Evolutionary conservation across 2,113 vertebrate species (phyloP), one percentile per base, ranked within the genome.

Genomic region (Lepisosteus osseus): DNA sequence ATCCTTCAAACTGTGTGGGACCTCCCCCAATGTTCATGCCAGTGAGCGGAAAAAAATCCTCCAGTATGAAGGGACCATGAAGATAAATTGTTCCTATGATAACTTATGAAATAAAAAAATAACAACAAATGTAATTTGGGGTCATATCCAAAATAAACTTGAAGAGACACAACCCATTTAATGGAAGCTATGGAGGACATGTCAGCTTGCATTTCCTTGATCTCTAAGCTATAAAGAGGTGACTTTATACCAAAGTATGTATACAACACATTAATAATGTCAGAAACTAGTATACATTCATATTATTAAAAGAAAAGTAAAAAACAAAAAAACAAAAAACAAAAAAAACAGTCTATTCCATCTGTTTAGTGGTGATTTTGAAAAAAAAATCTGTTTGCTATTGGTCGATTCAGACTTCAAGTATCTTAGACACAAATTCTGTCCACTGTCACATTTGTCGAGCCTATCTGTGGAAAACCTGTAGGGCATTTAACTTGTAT

Each of bases 1-100:
- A 93, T 72, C 90, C 92, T 13, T 91, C 91, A 0, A 87, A 86
- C 70, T 93, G 92, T 76, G 82, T 79, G 45, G 67, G 79, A 70
- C 68, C 85, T n/a, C 87, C 86, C 11, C 88, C 89, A 29, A 72
- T 89, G 62, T 90, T 89, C 13, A 73, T 93, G 86, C 67, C 67
- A 4, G 41, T 92, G 71, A 76, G 85, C 1, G 90, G 90, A 3
- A 92, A 92, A 78, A 92, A 92, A 72, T 83, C 91, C 1, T 61
- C 81, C 12, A 75, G 77, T 62, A 79, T 89, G 75, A 92, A 88
- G 73, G 83, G 87, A 51, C 79, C 68, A 6, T 92, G 84, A 92
- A 74, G 55, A 41, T 11, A 74, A n/a, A 29, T 12, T 7, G 73
- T 72, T 17, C 13, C 40, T 47, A 13, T 14, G 41, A 65, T 65